Evolutionary conservation across 2,888 invertebrate species (phyloP).

Genomic region (Galerucella nymphaeae): DNA sequence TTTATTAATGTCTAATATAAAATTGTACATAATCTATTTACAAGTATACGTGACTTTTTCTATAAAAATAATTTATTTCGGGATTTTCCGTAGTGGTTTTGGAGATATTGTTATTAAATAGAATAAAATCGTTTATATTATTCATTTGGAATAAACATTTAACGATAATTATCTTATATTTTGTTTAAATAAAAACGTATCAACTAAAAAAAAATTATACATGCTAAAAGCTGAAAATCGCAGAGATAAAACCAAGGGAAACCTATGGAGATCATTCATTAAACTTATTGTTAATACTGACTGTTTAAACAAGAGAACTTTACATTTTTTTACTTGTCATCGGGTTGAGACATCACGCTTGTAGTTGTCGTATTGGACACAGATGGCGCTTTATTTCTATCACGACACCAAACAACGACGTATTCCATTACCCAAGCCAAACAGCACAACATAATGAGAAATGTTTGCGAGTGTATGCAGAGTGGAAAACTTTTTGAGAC

Average conservation of each 20-base stretch:
- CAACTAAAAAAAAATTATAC: no score
- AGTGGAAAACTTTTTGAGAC: slow-evolving; percentile 74
- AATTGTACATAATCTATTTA: slow-evolving; percentile 11
- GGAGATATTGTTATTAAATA: neutral
- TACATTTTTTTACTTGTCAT: neutral
- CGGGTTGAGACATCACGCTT: slow-evolving; percentile 22
- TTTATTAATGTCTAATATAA: slow-evolving; percentile 9
- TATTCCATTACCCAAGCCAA: slow-evolving; percentile 78
- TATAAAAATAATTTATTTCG: slow-evolving; percentile 12
- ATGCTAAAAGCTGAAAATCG: no score
- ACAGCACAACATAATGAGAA: slow-evolving; percentile 75
- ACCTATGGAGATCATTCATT: no score
- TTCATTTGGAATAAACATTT: no score
- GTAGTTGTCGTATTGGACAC: slow-evolving; percentile 57
- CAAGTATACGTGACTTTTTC: neutral
- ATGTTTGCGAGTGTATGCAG: slow-evolving; percentile 79
- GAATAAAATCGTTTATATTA: neutral
- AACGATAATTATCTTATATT: no score
- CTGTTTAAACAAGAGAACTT: no score
- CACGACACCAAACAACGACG: slow-evolving; percentile 57
- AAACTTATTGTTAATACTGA: no score
- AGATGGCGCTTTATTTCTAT: slow-evolving; percentile 59
- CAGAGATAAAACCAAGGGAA: no score
- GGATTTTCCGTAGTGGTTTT: slow-evolving; percentile 1
- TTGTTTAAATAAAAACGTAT: no score